phyloP scores from a whole-genome alignment of 2,888 invertebrate species.

The Oscheius sp. region DNA sequence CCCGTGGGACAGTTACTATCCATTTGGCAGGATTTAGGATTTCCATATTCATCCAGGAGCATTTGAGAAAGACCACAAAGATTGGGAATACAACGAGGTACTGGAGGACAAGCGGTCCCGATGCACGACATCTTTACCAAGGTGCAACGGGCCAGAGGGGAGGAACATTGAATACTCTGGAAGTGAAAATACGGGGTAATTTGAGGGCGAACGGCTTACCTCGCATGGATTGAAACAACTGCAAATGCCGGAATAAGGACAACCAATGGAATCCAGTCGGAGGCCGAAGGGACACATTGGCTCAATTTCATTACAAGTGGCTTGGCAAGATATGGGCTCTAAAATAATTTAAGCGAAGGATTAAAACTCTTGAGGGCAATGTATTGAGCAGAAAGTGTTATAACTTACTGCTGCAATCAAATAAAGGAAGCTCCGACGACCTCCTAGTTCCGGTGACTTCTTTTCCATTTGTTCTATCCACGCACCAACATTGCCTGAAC shows the following conservation, averaged over 20 bases:
- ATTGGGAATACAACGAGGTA: slow-evolving; percentile 43
- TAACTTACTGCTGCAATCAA: slow-evolving; percentile 51
- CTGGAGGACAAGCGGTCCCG: slow-evolving; percentile 51
- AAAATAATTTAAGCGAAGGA: slow-evolving; percentile 25
- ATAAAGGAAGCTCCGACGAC: slow-evolving; percentile 39
- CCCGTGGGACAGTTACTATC: slow-evolving; percentile 16
- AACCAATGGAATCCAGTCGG: slow-evolving; percentile 49
- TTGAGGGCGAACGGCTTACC: slow-evolving; percentile 36
- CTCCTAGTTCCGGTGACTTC: slow-evolving; percentile 62
- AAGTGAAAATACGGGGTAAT: slow-evolving; percentile 20
- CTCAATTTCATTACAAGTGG: slow-evolving; percentile 38
- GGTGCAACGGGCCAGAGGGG: slow-evolving; percentile 26
- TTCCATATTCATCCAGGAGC: slow-evolving; percentile 28
- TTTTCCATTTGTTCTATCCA: slow-evolving; percentile 51
- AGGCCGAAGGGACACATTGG: slow-evolving; percentile 47
- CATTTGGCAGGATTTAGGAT: slow-evolving; percentile 17
- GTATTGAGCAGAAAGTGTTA: no score
- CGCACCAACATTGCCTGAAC: slow-evolving; percentile 60
- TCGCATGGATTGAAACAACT: slow-evolving; percentile 51
- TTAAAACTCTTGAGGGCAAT: no score
- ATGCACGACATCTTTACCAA: slow-evolving; percentile 30
- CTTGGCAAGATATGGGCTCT: slow-evolving; percentile 51
- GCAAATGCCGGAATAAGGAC: slow-evolving; percentile 56
- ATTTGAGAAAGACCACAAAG: slow-evolving; percentile 26
- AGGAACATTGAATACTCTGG: slow-evolving; percentile 45